Conservation (phyloP, 2,113 vertebrate species). For the Andinoacara biseriatus region DNA sequence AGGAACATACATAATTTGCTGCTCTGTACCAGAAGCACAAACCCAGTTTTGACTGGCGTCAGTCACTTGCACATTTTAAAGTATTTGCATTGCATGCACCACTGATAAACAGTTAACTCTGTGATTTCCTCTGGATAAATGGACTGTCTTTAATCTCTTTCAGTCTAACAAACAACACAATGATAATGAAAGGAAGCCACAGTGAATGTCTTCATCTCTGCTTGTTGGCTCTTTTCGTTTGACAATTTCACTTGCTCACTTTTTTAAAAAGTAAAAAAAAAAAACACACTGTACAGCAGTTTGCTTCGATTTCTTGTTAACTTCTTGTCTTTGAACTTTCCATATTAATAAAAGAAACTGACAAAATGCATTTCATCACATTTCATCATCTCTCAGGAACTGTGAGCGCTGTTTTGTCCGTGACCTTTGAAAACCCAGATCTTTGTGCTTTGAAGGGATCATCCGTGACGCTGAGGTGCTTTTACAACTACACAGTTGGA, state of each 20-base stretch:
- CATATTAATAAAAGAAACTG: background rate
- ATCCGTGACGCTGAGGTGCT: constrained; percentile 45
- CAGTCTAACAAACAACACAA: background rate
- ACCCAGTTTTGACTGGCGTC: background rate
- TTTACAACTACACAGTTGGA: constrained; percentile 9
- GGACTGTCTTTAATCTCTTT: background rate
- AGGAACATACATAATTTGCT: background rate
- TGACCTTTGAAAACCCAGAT: constrained; percentile 41
- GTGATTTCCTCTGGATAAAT: background rate
- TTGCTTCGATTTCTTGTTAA: background rate
- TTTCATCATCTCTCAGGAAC: constrained; percentile 10
- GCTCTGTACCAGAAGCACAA: background rate
- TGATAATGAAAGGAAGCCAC: rapidly evolving
- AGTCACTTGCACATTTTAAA: background rate
- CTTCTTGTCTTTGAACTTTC: background rate
- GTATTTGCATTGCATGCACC: background rate
- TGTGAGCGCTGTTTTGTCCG: background rate
- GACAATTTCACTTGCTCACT: background rate
- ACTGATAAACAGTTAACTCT: background rate
- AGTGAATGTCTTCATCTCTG: background rate
- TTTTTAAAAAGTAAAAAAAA: background rate
- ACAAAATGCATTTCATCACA: background rate
- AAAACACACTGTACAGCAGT: background rate
- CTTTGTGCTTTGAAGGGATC: constrained; percentile 41
- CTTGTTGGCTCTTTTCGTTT: background rate